phyloP scores from a whole-genome alignment of 2,113 vertebrate species.

The Hystrix brachyura region DNA sequence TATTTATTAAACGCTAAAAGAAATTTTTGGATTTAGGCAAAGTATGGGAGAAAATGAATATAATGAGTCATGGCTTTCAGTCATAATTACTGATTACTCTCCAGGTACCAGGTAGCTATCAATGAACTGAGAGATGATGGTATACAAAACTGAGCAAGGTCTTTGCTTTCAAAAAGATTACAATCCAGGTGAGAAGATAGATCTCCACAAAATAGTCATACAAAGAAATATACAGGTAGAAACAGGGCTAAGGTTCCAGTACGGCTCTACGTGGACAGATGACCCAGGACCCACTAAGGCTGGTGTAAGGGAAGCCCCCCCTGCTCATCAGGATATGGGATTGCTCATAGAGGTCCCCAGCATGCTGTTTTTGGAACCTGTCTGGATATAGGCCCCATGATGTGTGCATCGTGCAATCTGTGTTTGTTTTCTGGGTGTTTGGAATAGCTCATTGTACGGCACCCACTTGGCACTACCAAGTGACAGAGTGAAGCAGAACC shows the following conservation, averaged over 20 bases:
- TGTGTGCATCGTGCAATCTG: not conserved
- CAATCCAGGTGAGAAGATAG: not conserved
- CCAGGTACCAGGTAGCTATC: not conserved
- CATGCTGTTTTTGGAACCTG: not conserved
- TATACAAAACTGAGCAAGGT: not conserved
- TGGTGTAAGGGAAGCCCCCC: not conserved
- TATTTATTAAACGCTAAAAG: not conserved
- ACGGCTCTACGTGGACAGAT: too few relatives aligned
- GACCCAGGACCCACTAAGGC: not conserved
- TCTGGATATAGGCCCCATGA: not conserved
- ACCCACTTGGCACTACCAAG: conserved; percentile 44
- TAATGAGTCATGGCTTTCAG: conserved; percentile 25
- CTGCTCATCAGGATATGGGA: not conserved
- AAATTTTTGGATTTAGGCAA: conserved; percentile 25
- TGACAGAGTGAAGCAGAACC: conserved; percentile 63
- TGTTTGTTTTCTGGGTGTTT: conserved; percentile 20
- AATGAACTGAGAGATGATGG: not conserved
- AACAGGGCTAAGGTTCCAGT: not conserved
- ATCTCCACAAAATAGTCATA: not conserved
- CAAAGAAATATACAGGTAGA: not conserved
- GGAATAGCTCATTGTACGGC: conserved; percentile 43
- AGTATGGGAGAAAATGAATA: not conserved
- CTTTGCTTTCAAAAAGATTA: conserved; percentile 13
- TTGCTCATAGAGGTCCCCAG: not conserved
- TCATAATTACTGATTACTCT: not conserved